A percentile compares a stretch with the other conserved stretches of the same genome.
phyloP scores from a whole-genome alignment of 2,797 vertebrate genomes.

The Pogonophryne albipinna region DNA sequence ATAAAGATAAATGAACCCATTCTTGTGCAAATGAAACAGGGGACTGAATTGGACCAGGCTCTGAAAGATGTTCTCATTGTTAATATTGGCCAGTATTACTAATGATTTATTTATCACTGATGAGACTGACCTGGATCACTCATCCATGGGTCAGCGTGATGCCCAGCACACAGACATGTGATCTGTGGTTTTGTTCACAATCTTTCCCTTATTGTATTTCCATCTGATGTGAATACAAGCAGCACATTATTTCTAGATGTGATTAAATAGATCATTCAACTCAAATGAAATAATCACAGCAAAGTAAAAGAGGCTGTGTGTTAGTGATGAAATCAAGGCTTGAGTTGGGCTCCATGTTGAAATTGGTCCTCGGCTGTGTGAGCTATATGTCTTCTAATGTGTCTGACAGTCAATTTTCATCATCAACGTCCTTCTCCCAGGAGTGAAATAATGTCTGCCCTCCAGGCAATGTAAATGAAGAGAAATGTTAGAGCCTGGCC shows the following conservation, averaged over 20 bases:
- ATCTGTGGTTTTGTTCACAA: slow-evolving; percentile 1
- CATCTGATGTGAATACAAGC: not conserved
- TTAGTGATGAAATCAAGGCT: slow-evolving; percentile 41
- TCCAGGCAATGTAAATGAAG: slow-evolving; percentile 70
- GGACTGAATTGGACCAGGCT: slow-evolving; percentile 3
- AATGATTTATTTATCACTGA: slow-evolving; percentile 25
- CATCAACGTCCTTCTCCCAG: slow-evolving; percentile 67
- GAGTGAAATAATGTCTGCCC: slow-evolving; percentile 70
- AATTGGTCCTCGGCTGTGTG: slow-evolving; percentile 47
- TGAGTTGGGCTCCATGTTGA: slow-evolving; percentile 40
- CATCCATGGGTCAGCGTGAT: not conserved
- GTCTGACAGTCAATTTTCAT: slow-evolving; percentile 72
- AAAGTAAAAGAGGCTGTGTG: slow-evolving; percentile 29
- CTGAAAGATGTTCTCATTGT: slow-evolving; percentile 12
- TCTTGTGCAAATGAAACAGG: slow-evolving; percentile 24
- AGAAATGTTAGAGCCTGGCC: slow-evolving; percentile 63
- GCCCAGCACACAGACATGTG: not conserved
- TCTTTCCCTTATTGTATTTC: not conserved
- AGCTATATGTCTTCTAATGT: slow-evolving; percentile 64
- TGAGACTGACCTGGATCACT: slow-evolving; percentile 38
- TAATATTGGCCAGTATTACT: slow-evolving; percentile 8
- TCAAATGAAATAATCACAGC: slow-evolving; percentile 40
- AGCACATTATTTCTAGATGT: not conserved
- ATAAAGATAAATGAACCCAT: slow-evolving; percentile 19
- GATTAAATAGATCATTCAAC: slow-evolving; percentile 16